Conservation (phyloP, 1,140 invertebrate genomes). For the Akabosia matsudoensis region DNA sequence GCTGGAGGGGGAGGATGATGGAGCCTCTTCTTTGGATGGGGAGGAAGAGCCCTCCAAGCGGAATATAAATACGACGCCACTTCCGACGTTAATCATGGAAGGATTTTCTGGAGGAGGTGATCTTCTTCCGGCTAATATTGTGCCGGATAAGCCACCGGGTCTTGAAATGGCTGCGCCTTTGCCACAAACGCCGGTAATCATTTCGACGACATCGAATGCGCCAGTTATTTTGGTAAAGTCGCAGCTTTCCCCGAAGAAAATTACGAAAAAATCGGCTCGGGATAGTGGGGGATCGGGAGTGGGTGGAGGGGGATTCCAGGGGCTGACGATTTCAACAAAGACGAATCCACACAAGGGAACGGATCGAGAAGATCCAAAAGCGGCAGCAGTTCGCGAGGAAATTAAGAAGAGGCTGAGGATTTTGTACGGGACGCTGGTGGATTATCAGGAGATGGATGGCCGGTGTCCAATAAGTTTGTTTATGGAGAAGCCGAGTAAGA, state of each 20-base stretch:
- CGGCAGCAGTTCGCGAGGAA: constrained; percentile 57
- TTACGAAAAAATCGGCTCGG: not conserved
- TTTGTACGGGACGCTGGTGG: constrained; percentile 71
- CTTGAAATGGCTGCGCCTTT: constrained; percentile 4
- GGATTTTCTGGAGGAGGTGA: constrained; percentile 47
- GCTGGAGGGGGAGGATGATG: constrained; percentile 71
- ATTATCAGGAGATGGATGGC: constrained; percentile 73
- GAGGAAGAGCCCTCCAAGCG: constrained; percentile 20
- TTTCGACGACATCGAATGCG: not conserved
- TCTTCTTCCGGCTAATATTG: constrained; percentile 47
- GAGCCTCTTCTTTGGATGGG: constrained; percentile 25
- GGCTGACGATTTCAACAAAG: not conserved
- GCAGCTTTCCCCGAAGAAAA: not conserved
- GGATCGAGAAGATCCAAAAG: constrained; percentile 46
- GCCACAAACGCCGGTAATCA: not conserved
- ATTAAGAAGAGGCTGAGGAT: constrained; percentile 70
- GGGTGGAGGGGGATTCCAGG: not conserved
- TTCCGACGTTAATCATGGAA: constrained; percentile 15
- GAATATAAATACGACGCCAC: constrained; percentile 12
- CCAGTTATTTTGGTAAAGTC: not conserved
- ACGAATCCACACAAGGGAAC: constrained; percentile 41
- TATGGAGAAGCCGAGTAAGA: constrained; percentile 93
- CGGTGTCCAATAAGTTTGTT: constrained; percentile 85
- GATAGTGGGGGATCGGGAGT: not conserved
- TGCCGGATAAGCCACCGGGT: constrained; percentile 52